Base-by-base conservation (phyloP, 2,797 vertebrate species). In the Epinephelus malabaricus region DNA sequence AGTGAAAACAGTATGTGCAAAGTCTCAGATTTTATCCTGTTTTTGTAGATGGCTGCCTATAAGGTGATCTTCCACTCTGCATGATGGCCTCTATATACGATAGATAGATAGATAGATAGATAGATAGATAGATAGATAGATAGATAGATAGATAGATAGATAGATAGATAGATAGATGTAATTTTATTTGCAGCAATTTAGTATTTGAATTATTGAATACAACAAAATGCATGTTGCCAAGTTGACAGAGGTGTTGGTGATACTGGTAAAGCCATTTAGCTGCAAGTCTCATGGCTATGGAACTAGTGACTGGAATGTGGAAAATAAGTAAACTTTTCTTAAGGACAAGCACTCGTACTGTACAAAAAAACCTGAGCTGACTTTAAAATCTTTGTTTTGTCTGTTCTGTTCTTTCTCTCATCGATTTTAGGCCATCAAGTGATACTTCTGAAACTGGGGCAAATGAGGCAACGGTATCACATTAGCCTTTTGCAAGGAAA, bases 381-480 rank as follows among this genome's bases (percentile, higher is more conserved):
- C 51, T 74, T 60, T 7, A 27, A 51, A 70, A 25, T 30, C 51
- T 59, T 71, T 67, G 19, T 21, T 69, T 62, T 18, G 2, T 67
- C 76, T 78, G 21, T 74, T 72, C n/a, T 66, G 21, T 55, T 64
- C 19, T 18, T 46, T 61, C 45, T 73, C 38, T 38, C n/a, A 75
- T 67, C 80, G 58, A 76, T 79, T 82, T 74, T 15, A 56, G 59
- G 72, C 56, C 53, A 82, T 83, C 51, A 64, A 81, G 70, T 71
- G 45, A 50, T 72, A 73, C 51, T 79, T 78, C 45, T 50, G 30
- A 87, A 92, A 87, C 69, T 79, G 69, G 81, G 84, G 27, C 84
- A 90, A 70, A 87, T 67, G 66, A 83, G 70, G 63, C 30, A 60
- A 60, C 76, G 49, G 66, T 18, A 71, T 80, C 63, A 68, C 23